phyloP scores from a whole-genome alignment of 2,113 vertebrate species.

The Amphiprion ocellaris region DNA sequence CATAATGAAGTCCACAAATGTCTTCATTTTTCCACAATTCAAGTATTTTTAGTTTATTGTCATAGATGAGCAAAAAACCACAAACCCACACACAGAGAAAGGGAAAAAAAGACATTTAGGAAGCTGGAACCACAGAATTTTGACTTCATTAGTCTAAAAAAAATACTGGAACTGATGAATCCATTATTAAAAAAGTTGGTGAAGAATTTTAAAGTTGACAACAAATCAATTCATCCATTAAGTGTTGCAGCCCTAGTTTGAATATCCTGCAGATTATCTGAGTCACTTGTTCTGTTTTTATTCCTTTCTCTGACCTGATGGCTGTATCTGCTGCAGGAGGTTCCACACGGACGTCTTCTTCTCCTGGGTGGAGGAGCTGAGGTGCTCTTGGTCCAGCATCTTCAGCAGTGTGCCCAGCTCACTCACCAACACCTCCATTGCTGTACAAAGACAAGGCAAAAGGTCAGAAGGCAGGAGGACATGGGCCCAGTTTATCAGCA shows the following conservation, averaged over 20 bases:
- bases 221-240: not conserved
- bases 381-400: conserved; percentile 94
- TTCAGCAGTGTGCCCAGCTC: conserved; percentile 93
- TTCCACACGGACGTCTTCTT: conserved; percentile 93
- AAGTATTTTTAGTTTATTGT: no score
- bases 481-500: conserved; percentile 33
- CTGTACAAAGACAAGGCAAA: conserved; percentile 75
- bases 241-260: no score
- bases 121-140: no score
- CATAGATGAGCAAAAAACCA: no score
- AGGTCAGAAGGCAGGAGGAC: conserved; percentile 40
- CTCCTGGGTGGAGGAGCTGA: conserved; percentile 92
- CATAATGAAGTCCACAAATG: no score
- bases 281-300: not conserved
- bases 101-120: no score
- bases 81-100: no score
- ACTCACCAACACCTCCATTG: conserved; percentile 93
- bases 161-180: no score
- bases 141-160: no score
- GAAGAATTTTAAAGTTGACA: not conserved
- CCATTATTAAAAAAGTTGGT: no score
- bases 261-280: not conserved
- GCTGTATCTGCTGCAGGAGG: conserved; percentile 93
- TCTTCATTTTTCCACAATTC: no score
- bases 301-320: conserved; percentile 86